Evolutionary conservation across 1,140 invertebrate genomes (phyloP).

Genomic region (Cyphomyrmex costatus): DNA sequence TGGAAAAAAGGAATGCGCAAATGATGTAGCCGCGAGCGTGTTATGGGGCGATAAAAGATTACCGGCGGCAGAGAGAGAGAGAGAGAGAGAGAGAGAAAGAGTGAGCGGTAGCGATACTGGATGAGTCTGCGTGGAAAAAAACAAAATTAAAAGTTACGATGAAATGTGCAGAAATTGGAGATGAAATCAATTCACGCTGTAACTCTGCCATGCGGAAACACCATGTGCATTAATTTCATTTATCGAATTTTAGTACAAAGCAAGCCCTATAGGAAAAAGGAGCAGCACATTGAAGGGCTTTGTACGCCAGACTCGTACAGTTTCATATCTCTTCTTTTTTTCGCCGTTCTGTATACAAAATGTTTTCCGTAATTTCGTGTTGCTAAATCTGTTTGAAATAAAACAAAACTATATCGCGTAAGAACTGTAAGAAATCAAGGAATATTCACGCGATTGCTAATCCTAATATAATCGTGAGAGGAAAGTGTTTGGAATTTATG

Average conservation of each 20-base stretch:
- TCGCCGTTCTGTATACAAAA: background rate
- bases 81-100: too few relatives aligned
- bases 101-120: background rate
- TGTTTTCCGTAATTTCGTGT: background rate
- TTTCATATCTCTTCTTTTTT: too few relatives aligned
- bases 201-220: constrained; percentile 27
- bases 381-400: background rate
- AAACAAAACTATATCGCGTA: background rate
- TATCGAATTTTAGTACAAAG: constrained; percentile 50
- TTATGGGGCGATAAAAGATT: constrained; percentile 64
- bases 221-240: constrained; percentile 53
- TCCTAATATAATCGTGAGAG: too few relatives aligned
- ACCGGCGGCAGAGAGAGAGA: constrained; percentile 25
- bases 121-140: constrained; percentile 51
- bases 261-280: background rate
- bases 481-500: too few relatives aligned
- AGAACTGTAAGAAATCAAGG: background rate
- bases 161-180: constrained; percentile 52
- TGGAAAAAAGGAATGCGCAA: constrained; percentile 55
- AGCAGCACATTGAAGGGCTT: background rate
- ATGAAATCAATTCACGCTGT: constrained; percentile 60
- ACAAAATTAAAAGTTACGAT: constrained; percentile 51
- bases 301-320: background rate
- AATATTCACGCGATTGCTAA: background rate
- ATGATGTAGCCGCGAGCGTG: constrained; percentile 59